Evolutionary conservation across 2,888 invertebrate genomes (phyloP), one percentile per base, ranked within the genome.

Genomic region (Rotaria socialis): DNA sequence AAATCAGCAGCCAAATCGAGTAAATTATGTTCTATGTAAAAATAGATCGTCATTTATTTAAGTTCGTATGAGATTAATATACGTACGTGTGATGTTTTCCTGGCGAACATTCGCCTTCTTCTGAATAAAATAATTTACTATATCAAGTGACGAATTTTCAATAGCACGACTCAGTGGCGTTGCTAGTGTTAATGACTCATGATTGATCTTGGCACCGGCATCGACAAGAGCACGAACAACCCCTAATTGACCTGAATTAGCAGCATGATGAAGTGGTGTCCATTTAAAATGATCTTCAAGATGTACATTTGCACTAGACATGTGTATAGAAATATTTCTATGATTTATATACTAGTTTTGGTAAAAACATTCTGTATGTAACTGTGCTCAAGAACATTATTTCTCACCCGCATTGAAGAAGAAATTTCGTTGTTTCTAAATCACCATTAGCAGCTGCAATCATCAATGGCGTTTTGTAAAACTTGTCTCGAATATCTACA

Each of bases 191-290:
- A 91, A 89, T 0, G 91, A 85, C 8, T 88, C 85, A 11, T 90
- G 90, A 87, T 91, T 90, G 10, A 91, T 88, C 84, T 90, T 89
- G 11, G 91, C 91, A 8, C 91, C 91, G 84, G 89, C 87, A 7
- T 90, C 89, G 52, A 91, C 87, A 67, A 91, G 88, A 43, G 89
- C 88, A 86, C 22, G 19, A 24, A 91, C 91, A 80, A 91, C 89
- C 85, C 91, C 90, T 67, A 90, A 87, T 87, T 90, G 89, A 8
- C 91, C 91, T 7, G 90, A 89, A 87, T 91, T 91, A 87, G 90
- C 90, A 7, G 91, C 91, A 88, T 91, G 90, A 87, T 91, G 91
- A 16, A 91, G 88, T 4, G 91, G 90, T 27, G 91, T 91, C 91
- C 91, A 91, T 87, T 91, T 90, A 88, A 91, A 91, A 88, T 91